Conservation (phyloP, 2,888 invertebrate genomes). For the Cantharis lateralis region DNA sequence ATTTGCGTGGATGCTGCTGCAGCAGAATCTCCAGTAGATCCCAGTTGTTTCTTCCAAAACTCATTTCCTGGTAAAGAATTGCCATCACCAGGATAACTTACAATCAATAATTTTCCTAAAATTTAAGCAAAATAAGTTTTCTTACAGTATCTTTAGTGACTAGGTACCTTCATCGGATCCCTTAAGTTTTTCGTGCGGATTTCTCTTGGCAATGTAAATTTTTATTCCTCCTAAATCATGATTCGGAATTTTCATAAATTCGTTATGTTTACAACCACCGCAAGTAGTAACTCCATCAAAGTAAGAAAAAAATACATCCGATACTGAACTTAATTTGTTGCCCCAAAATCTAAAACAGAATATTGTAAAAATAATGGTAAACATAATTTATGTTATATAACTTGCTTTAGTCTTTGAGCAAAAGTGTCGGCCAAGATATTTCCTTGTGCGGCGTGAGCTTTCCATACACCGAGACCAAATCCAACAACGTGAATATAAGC, state of each 20-base stretch:
- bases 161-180: constrained; percentile 35
- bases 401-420: constrained; percentile 37
- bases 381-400: not conserved
- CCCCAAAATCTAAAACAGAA: constrained; percentile 31
- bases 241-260: constrained; percentile 23
- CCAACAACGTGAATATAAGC: constrained; percentile 54
- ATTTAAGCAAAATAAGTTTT: not conserved
- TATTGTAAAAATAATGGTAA: not conserved
- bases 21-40: constrained; percentile 65
- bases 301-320: constrained; percentile 42
- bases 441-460: constrained; percentile 38
- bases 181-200: constrained; percentile 49
- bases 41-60: constrained; percentile 66
- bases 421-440: constrained; percentile 40
- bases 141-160: not conserved
- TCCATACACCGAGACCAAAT: constrained; percentile 45
- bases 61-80: constrained; percentile 77
- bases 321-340: constrained; percentile 29
- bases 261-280: constrained; percentile 30
- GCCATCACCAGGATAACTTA: constrained; percentile 75
- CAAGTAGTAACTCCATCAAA: constrained; percentile 29
- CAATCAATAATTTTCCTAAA: constrained; percentile 58
- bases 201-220: constrained; percentile 47
- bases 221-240: constrained; percentile 33
- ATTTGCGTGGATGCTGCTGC: constrained; percentile 67